Base-by-base conservation (phyloP, 2,797 vertebrate species). In the Benthosema pterotum region DNA sequence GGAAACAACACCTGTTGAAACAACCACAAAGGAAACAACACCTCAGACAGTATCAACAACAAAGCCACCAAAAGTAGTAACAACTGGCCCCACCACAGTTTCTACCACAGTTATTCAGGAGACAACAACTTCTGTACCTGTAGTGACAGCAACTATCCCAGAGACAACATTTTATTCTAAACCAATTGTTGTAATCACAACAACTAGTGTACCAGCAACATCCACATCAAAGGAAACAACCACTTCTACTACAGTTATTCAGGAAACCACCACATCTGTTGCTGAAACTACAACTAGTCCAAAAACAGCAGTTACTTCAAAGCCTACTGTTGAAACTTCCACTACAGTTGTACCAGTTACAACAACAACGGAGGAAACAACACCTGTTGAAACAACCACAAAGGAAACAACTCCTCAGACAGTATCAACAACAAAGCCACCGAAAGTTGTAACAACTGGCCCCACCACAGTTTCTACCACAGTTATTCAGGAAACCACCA, bases 161-260 rank as follows among this genome's bases (percentile, higher is more conserved):
- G 19, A 22, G 19, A 22, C 19, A 22, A 22, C 19, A n/a, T n/a
- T n/a, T n/a, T n/a, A n/a, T n/a, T n/a, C n/a, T n/a, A 22, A 22
- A 22, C 19, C 19, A 22, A 22, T 22, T 22, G 19, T 22, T 22
- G 19, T 22, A 22, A 22, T 22, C 19, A 11, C 25, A 5, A 28
- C 25, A 63, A 25, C 52, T 8, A 47, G 11, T 4, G 11, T 43
- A 42, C 8, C 51, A 15, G 28, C 38, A 63, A 11, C 13, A 17
- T 4, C 25, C 1, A 58, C 28, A 16, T 0, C 28, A 48, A 8
- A 13, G 1, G 14, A 28, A 11, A 42, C 3, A 7, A 9, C 53
- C n/a, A 18, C 22, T 66, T 92, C 93, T 13, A 47, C 32, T 48
- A 14, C 2, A 0, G 43, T 58, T 1, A 45, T 65, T 1, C 17